Evolutionary conservation across 2,113 vertebrate genomes (phyloP), one percentile per base, ranked within the genome.

Genomic region (Podarcis cretensis): DNA sequence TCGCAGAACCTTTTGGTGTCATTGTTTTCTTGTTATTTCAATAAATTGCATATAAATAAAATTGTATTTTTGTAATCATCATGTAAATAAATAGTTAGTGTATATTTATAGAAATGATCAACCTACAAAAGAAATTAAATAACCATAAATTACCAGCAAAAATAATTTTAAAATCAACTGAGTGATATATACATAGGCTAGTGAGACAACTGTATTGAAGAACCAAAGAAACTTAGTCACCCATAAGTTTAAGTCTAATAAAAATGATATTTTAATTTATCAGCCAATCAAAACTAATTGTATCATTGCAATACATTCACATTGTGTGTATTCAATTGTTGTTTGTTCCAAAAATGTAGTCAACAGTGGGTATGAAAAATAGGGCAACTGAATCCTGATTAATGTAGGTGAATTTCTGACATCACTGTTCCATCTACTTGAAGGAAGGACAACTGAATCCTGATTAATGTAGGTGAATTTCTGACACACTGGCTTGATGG

Each of bases 31-130:
- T 96, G 94, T 97, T 95, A 96, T 96, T 96, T 96, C 90, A 94
- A 95, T 91, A 96, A 96, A 95, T 95, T 95, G 95, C 91, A 95
- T 97, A 97, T 97, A 96, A 97, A 96, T 96, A 97, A 97, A 96
- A 97, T 63, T 96, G 96, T 98, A 97, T 98, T 98, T 98, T 98
- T 97, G 94, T 97, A 98, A 97, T 96, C 94, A 94, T 89, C 95
- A 48, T 96, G 95, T 97, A 96, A 90, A 95, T 97, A 96, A 90
- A 95, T 97, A 97, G 91, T 94, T 97, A 95, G 93, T 96, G 96
- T 97, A 97, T 97, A 96, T 97, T 97, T 97, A 94, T 97, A 97
- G 87, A 96, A 95, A 94, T 92, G 94, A 94, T 93, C 94, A 92
- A 86, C 92, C 92, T 93, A 83, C 91, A 92, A 73, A 89, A 91